Evolutionary conservation across 2,888 invertebrate genomes (phyloP), one percentile per base, ranked within the genome.

Genomic region (Cactoblastis cactorum): DNA sequence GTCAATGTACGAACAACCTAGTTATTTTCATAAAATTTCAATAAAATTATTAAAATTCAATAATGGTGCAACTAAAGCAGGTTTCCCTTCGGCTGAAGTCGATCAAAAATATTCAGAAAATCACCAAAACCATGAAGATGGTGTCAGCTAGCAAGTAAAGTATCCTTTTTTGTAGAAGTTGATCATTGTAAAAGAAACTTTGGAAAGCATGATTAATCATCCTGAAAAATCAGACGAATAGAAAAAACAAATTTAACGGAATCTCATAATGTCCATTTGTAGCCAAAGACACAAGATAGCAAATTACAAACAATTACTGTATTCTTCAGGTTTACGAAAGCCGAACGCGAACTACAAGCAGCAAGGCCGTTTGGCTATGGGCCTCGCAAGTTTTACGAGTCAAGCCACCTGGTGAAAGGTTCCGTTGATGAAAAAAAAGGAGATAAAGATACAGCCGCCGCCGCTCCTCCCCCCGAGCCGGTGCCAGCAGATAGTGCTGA

Each of bases 121-220:
- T 96, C 63, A 95, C 95, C 11, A 94, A 95, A 72, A 94, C 94
- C 54, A 96, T 96, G 95, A 95, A 95, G 83, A 95, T 96, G 95
- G 95, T 95, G 69, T 86, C 87, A 32, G 86, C 87, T n/a, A 86
- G 87, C 86, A 87, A 88, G 87, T 95, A 91, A 80, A 9, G 83
- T 38, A 15, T n/a, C 5, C 1, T 28, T 15, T 43, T 43, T 0
- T 6, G 15, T 1, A 15, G 0, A 37, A 37, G 17, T 33, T 33
- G 33, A n/a, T n/a, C n/a, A n/a, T n/a, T n/a, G n/a, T n/a, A n/a
- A n/a, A n/a, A n/a, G n/a, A n/a, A n/a, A n/a, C n/a, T n/a, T n/a
- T n/a, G n/a, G n/a, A n/a, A n/a, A n/a, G n/a, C n/a, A n/a, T n/a
- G n/a, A n/a, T n/a, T n/a, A n/a, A n/a, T n/a, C n/a, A n/a, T n/a